Percentiles rank a stretch among this genome's conserved stretches.
phyloP scores from a whole-genome alignment of 2,797 vertebrate species.

The Peromyscus melanophrys region DNA sequence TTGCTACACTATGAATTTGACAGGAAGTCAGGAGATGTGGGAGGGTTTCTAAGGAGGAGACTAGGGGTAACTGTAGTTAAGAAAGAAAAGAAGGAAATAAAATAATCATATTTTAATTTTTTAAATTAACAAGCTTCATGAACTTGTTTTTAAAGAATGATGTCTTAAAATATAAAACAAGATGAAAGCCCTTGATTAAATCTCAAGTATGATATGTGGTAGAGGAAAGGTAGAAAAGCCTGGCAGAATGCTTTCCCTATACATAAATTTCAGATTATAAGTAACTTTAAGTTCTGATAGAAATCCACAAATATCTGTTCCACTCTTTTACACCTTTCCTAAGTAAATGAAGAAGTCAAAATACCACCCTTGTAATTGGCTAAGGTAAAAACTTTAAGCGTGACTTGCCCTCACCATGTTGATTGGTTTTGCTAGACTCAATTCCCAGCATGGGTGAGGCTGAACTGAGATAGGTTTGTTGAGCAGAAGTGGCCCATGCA shows the following conservation, averaged over 20 bases:
- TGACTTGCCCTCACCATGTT: background rate
- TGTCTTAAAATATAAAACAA: background rate
- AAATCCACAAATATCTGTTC: background rate
- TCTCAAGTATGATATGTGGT: background rate
- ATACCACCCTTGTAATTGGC: background rate
- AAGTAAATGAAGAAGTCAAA: background rate
- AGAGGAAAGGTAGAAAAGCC: background rate
- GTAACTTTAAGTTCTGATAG: background rate
- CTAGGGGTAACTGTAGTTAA: too few species aligned
- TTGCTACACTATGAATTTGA: too few species aligned
- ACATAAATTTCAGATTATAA: background rate
- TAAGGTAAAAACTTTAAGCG: background rate
- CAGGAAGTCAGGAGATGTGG: too few species aligned
- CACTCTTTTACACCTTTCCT: background rate
- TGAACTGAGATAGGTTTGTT: background rate
- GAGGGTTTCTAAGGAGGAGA: background rate
- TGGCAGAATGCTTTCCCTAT: background rate
- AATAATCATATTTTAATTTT: background rate
- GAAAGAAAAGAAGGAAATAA: background rate
- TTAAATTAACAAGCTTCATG: background rate
- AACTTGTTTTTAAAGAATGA: background rate
- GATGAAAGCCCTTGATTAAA: background rate
- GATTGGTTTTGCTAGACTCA: background rate
- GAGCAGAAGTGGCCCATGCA: fast-evolving
- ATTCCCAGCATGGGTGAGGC: background rate